Percentiles rank a stretch among this genome's conserved stretches.
Conservation (phyloP, 1,140 invertebrate genomes). For the Teleogryllus occipitalis region DNA sequence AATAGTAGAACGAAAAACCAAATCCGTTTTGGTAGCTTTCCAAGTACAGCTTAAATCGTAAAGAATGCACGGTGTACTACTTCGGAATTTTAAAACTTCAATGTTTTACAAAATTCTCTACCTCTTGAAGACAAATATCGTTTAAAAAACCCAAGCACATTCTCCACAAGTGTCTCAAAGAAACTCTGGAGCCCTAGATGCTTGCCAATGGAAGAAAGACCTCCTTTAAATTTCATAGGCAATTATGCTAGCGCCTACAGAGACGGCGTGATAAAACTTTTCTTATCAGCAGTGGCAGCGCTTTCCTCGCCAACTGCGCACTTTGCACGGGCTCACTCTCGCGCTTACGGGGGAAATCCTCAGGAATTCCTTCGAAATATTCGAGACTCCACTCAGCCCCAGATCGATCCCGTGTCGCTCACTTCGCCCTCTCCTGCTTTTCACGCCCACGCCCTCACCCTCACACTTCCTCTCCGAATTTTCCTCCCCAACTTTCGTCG, state of each 20-base stretch:
- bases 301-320: too few relatives aligned
- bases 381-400: too few relatives aligned
- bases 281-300: background rate
- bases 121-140: background rate
- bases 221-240: background rate
- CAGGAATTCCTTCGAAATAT: too few relatives aligned
- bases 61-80: background rate
- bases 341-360: too few relatives aligned
- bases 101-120: background rate
- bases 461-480: too few relatives aligned
- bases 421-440: too few relatives aligned
- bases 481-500: too few relatives aligned
- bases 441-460: too few relatives aligned
- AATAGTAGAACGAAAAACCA: background rate
- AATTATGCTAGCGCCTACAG: background rate
- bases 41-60: background rate
- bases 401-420: too few relatives aligned
- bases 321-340: too few relatives aligned
- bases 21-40: background rate
- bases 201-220: background rate
- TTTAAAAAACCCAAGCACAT: background rate
- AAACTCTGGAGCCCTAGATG: background rate
- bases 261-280: constrained; percentile 4
- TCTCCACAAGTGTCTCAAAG: background rate
- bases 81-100: background rate